phyloP scores from a whole-genome alignment of 2,888 invertebrate species.

The Hoplodrina ambigua region DNA sequence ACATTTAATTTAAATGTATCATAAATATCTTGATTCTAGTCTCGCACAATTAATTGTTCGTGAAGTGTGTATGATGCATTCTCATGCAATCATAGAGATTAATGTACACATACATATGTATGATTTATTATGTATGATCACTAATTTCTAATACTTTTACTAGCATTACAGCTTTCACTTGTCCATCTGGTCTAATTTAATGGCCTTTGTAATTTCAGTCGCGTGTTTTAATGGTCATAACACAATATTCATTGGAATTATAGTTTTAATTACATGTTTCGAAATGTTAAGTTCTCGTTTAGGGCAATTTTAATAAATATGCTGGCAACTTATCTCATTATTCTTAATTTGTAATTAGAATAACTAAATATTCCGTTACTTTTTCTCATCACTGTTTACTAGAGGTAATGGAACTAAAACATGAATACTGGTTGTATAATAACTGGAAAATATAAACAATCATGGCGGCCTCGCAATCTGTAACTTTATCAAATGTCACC shows the following conservation, averaged over 20 bases:
- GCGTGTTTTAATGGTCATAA: slow-evolving; percentile 33
- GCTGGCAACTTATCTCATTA: slow-evolving; percentile 7
- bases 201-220: slow-evolving; percentile 37
- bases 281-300: slow-evolving; percentile 5
- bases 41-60: slow-evolving; percentile 35
- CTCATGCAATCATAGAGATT: slow-evolving; percentile 51
- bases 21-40: slow-evolving; percentile 42
- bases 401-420: not conserved
- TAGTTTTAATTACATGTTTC: slow-evolving; percentile 2
- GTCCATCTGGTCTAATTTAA: slow-evolving; percentile 46
- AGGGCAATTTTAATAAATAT: slow-evolving; percentile 20
- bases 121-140: slow-evolving; percentile 57
- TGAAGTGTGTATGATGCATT: slow-evolving; percentile 35
- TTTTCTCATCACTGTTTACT: slow-evolving; percentile 3
- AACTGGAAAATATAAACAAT: not conserved
- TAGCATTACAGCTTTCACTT: slow-evolving; percentile 53
- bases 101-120: slow-evolving; percentile 57
- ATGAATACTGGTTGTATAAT: not conserved
- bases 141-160: slow-evolving; percentile 62
- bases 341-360: slow-evolving; percentile 6
- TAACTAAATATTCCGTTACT: not conserved
- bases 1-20: slow-evolving; percentile 37
- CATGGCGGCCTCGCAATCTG: not conserved
- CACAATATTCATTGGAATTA: slow-evolving; percentile 18
- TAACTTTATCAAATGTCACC: not conserved